phyloP scores from a whole-genome alignment of 2,113 vertebrate genomes.

The Sapayoa aenigma region DNA sequence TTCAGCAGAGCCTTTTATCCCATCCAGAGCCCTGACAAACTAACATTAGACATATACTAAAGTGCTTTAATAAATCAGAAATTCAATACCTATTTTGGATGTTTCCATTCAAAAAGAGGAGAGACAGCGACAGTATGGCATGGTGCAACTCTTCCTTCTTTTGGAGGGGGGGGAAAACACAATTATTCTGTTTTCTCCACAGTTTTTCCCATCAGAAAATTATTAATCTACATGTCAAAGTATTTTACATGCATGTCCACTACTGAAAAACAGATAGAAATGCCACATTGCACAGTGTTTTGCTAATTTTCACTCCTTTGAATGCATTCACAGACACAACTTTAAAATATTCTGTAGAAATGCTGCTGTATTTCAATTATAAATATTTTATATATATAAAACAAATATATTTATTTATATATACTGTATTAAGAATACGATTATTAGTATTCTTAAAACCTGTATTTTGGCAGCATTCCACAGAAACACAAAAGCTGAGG shows the following conservation, averaged over 20 bases:
- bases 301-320: background rate
- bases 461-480: background rate
- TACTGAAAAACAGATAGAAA: background rate
- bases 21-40: background rate
- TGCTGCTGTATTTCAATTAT: background rate
- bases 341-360: background rate
- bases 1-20: conserved; percentile 13
- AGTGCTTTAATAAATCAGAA: background rate
- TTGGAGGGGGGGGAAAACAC: no score
- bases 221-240: rapidly evolving
- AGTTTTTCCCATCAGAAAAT: background rate
- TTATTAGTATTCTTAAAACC: background rate
- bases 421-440: no score
- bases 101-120: background rate
- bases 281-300: rapidly evolving
- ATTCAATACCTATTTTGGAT: background rate
- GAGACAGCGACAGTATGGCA: background rate
- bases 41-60: background rate
- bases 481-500: background rate
- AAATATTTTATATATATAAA: no score
- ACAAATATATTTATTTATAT: no score
- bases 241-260: background rate
- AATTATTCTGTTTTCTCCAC: background rate
- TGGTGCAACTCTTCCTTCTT: background rate
- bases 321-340: background rate